Conservation (phyloP, 1,140 invertebrate genomes). For the Ganaspis sp. region DNA sequence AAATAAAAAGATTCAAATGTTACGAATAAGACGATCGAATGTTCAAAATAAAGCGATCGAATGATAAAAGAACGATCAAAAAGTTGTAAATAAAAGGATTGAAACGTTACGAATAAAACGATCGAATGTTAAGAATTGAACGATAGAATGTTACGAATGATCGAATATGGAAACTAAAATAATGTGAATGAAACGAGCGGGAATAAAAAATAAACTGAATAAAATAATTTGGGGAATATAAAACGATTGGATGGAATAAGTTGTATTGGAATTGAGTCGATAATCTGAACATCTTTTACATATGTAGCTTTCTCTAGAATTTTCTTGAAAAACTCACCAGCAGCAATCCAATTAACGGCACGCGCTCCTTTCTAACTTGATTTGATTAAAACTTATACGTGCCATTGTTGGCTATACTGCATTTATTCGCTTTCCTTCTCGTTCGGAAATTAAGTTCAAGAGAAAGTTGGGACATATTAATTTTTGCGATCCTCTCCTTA, state of each 20-base stretch:
- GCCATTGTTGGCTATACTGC: background rate
- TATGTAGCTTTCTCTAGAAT: background rate
- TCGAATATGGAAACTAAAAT: no score
- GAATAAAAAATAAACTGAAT: no score
- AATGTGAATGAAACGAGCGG: no score
- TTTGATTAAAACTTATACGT: slow-evolving; percentile 23
- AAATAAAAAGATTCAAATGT: no score
- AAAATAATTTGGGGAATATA: background rate
- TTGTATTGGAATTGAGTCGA: slow-evolving; percentile 37
- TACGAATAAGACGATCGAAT: no score
- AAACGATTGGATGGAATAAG: no score
- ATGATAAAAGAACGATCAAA: no score
- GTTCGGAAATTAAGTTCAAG: background rate
- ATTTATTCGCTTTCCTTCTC: background rate
- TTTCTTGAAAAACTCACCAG: slow-evolving; percentile 10
- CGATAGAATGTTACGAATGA: no score
- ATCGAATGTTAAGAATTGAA: no score
- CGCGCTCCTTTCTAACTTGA: slow-evolving; percentile 19
- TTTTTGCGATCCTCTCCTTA: slow-evolving; percentile 1
- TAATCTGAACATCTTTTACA: slow-evolving; percentile 61
- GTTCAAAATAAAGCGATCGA: no score
- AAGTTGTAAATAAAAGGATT: no score
- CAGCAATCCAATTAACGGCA: slow-evolving; percentile 26
- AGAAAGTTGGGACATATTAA: slow-evolving; percentile 16
- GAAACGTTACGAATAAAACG: no score